phyloP scores from a whole-genome alignment of 2,888 invertebrate species.

The Oxycera nigricornis region DNA sequence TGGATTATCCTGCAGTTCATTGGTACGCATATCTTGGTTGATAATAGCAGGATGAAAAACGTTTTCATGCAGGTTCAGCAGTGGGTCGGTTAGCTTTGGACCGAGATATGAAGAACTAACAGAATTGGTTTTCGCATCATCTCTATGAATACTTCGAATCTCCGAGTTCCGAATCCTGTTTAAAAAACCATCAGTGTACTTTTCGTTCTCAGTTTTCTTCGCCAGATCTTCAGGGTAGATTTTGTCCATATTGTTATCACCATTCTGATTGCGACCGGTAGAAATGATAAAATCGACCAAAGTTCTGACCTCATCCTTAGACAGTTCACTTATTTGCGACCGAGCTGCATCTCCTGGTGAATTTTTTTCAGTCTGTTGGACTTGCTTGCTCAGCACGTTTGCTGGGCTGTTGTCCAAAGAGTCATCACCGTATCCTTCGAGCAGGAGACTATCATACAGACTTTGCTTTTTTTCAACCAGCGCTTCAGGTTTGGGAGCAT shows the following conservation, averaged over 20 bases:
- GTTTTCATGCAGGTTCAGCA: constrained; percentile 4
- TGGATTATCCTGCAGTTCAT: too few relatives aligned
- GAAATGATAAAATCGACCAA: constrained; percentile 32
- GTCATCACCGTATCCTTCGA: neutral
- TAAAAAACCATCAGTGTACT: constrained; percentile 42
- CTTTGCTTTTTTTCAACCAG: neutral
- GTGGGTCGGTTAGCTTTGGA: neutral
- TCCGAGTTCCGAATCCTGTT: constrained; percentile 29
- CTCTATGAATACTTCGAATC: neutral
- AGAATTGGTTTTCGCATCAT: neutral
- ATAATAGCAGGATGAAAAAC: neutral
- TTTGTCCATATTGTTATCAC: neutral
- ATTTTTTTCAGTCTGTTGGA: neutral
- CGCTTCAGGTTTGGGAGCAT: neutral
- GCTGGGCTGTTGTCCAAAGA: neutral
- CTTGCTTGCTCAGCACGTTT: neutral
- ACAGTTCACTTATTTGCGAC: neutral
- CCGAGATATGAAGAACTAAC: neutral
- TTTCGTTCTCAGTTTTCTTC: constrained; percentile 33
- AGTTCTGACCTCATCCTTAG: constrained; percentile 28
- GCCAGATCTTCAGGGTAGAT: neutral
- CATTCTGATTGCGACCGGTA: neutral
- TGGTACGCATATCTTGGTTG: too few relatives aligned
- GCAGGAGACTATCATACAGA: neutral
- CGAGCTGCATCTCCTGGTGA: too few relatives aligned